A percentile compares a stretch with the other conserved stretches of the same genome.
Conservation (phyloP, 2,797 vertebrate species). For the Odontamblyopus rebecca region DNA sequence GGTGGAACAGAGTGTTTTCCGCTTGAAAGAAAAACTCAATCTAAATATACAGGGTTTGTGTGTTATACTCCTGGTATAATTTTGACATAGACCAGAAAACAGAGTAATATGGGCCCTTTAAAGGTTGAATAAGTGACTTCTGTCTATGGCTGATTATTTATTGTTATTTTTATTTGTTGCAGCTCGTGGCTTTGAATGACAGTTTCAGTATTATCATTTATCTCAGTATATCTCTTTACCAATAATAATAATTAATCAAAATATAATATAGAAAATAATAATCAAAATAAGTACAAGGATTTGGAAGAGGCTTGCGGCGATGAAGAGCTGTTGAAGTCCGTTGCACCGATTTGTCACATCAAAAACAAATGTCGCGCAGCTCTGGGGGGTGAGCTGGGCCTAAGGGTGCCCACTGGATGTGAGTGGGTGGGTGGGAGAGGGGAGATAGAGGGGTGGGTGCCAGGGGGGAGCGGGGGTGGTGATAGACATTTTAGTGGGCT, state of each 20-base stretch:
- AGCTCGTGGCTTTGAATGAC: no score
- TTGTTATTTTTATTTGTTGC: no score
- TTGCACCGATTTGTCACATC: constrained; percentile 30
- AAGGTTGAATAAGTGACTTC: neutral
- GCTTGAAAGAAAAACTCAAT: no score
- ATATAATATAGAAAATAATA: constrained; percentile 8
- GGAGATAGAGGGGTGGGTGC: constrained; percentile 8
- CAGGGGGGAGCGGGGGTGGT: neutral
- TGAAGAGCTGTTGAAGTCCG: neutral
- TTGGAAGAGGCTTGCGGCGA: neutral
- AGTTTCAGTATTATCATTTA: no score
- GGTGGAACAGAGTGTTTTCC: no score
- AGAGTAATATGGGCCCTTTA: no score
- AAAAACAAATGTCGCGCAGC: constrained; percentile 20
- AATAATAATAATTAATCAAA: neutral
- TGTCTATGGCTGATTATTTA: no score
- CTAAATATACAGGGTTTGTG: no score
- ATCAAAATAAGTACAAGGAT: neutral
- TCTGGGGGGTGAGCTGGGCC: constrained; percentile 22
- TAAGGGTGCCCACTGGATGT: constrained; percentile 33
- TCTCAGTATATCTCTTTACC: no score
- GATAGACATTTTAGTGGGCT: neutral
- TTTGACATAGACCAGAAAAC: no score
- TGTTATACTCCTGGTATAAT: no score
- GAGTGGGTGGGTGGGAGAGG: constrained; percentile 35